Evolutionary conservation across 53 echinoderm and acorn worm genomes (phyloP), one percentile per base, ranked within the genome.

Genomic region (Glandiceps talaboti): DNA sequence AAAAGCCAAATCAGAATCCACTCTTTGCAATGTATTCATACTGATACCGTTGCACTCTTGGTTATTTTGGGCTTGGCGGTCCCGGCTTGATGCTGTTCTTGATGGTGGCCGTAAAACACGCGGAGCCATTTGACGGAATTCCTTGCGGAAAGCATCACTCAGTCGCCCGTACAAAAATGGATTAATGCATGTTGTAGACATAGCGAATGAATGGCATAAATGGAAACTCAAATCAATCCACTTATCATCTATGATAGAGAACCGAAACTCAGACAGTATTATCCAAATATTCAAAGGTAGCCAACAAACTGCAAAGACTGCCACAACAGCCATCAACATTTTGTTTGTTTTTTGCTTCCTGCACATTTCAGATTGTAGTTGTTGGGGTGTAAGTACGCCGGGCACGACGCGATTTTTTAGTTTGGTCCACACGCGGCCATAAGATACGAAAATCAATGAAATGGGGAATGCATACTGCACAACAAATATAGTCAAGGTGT

Each of bases 131-230:
- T 6, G 6, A 20, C 6, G 6, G 64, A 45, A 45, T 20, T 96
- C 92, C 29, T 86, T 83, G 33, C 97, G 87, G 74, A 97, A 94
- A 79, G 90, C 92, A 76, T 89, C 85, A 83, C 92, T 96, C 31
- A 93, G 90, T 77, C 93, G 87, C 28, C 93, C 88, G 86, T 93
- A 97, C 1, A 93, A 87, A 26, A 97, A 86, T 1, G 97, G 97
- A 81, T 93, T 97, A 75, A 97, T 87, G 79, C 92, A 93, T n/a
- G 90, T 90, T 77, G 90, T 93, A 78, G 88, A 86, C 93, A 97
- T 93, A 29, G 97, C 93, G 74, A 97, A 91, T 12, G 64, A 45
- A 45, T 45, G 64, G 64, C 64, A 45, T 85, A 89, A 93, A 76
- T 97, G 93, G 30, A 85, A 86, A 33, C 82, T 89, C 27, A 97